Percentiles rank a stretch among this genome's conserved stretches.
phyloP scores from a whole-genome alignment of 2,797 vertebrate genomes.

The Coendou prehensilis region DNA sequence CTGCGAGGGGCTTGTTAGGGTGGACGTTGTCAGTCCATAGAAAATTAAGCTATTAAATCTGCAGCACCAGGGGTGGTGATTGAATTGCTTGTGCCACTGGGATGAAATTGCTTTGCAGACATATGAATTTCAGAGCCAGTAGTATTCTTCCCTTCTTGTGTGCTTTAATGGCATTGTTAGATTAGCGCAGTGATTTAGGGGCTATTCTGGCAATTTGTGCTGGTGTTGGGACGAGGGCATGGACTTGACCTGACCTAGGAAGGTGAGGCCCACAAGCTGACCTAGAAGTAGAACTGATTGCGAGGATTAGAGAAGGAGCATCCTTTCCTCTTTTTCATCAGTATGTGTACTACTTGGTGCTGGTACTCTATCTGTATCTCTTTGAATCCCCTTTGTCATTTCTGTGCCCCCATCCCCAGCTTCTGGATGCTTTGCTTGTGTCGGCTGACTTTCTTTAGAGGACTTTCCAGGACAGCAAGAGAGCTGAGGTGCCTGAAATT shows the following conservation, averaged over 20 bases:
- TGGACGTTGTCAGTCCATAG: conserved; percentile 49
- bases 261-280: neutral
- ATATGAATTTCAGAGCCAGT: conserved; percentile 62
- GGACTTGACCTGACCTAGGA: neutral
- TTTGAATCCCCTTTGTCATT: neutral
- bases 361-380: neutral
- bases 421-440: neutral
- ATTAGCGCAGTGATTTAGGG: neutral
- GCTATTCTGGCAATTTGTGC: neutral
- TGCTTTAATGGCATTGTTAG: conserved; percentile 37
- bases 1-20: conserved; percentile 59
- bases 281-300: neutral
- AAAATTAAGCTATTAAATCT: conserved; percentile 66
- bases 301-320: neutral
- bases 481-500: neutral
- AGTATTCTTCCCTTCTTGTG: neutral
- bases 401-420: neutral
- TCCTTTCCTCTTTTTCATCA: neutral
- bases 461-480: neutral
- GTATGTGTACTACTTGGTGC: neutral
- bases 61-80: conserved; percentile 35
- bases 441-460: neutral
- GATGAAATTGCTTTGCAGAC: conserved; percentile 73
- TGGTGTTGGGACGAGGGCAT: neutral
- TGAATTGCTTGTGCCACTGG: conserved; percentile 67